Base-by-base conservation (phyloP, 2,888 invertebrate species). In the Ormyrus thymus region DNA sequence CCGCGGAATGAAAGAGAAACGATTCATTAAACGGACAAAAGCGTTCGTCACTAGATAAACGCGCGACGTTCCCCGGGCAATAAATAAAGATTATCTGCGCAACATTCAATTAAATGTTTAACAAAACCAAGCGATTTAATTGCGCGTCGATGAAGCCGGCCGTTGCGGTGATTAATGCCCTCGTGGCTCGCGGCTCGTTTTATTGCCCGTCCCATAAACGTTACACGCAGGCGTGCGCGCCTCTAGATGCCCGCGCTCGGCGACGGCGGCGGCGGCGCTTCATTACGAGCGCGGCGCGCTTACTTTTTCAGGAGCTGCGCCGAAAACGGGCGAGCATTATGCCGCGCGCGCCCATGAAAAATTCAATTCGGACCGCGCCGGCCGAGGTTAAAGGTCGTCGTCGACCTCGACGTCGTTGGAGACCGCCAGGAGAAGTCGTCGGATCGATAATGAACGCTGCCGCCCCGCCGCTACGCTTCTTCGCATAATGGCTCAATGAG, bases 21-120 rank as follows among this genome's bases (percentile, higher is more conserved):
- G 29, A 29, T 29, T 29, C 4, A 29, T 29, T 29, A 29, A 29
- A 0, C 29, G 29, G 29, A 29, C 29, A 29, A 29, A 29, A 29
- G 29, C 29, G 29, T 29, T 29, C 29, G 29, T 29, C 29, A 29
- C 29, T 29, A 29, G 29, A 29, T 29, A 29, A 29, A 29, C 29
- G 29, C 29, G 29, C 29, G 29, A 29, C 29, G 29, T 29, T 29
- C 0, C 29, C 29, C 29, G 3, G 29, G 48, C 50, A 46, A 48
- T 66, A 68, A 71, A 59, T 59, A 69, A 71, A 68, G 79, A 79
- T 71, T 45, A 79, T 51, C 55, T 55, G 61, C 64, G 43, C 8
- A 8, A 9, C 45, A 62, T 59, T 65, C 65, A 71, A 79, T 79
- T 76, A 68, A 66, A 71, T 58, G 43, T 59, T 71, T 15, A 65